These are phyloP conservation scores for Vespertilio murinus DNA, from an alignment of 2,797 vertebrate genomes.

Conservation along the genomic window DNA sequence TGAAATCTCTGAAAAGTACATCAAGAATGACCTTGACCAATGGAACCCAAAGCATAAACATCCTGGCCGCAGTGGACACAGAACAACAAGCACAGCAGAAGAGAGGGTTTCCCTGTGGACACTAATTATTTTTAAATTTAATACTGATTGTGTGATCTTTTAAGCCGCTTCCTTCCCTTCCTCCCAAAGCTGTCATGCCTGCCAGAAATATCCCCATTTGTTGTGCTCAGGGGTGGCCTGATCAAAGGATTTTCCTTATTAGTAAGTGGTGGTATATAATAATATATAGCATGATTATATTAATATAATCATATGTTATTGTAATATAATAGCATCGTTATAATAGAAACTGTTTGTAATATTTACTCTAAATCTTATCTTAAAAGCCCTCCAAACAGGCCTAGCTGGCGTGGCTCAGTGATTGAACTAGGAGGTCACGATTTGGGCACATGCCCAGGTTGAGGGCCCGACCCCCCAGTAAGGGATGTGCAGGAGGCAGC, in stretches of 20 bases:
- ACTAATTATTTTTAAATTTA: slow-evolving; percentile 40
- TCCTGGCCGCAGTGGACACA: background rate
- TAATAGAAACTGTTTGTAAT: background rate
- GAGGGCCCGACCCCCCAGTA: too few species aligned
- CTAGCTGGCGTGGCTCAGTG: too few species aligned
- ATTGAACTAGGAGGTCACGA: too few species aligned
- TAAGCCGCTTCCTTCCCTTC: slow-evolving; percentile 17
- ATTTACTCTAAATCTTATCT: background rate
- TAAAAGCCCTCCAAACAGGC: slow-evolving; percentile 10
- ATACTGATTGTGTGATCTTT: slow-evolving; percentile 28
- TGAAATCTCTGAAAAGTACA: background rate
- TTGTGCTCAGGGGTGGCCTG: background rate
- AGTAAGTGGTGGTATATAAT: slow-evolving; percentile 7
- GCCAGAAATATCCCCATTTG: background rate
- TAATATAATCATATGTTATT: background rate
- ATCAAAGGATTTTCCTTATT: background rate
- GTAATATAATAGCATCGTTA: background rate
- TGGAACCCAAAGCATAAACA: slow-evolving; percentile 49
- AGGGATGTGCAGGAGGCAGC: too few species aligned
- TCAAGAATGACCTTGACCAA: slow-evolving; percentile 19
- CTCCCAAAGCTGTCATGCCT: background rate
- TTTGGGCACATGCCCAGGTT: too few species aligned
- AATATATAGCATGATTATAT: background rate
- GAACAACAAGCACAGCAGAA: background rate
- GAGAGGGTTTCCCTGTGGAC: background rate